Conservation (phyloP, 1,140 invertebrate species). For the Bombus vancouverensis region DNA sequence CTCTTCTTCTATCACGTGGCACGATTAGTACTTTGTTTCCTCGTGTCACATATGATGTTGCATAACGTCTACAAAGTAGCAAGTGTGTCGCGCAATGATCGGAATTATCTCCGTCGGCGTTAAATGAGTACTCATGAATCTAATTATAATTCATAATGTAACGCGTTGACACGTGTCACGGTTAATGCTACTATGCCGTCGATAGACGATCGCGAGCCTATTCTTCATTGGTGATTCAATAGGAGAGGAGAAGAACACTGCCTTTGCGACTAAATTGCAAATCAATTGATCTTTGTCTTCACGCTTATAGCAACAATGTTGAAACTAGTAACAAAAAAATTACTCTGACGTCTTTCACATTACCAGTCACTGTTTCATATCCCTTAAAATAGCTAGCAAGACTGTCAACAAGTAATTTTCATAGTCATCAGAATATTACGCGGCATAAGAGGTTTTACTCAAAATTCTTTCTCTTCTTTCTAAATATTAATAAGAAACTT, state of each 20-base stretch:
- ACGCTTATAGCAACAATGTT: too few species aligned
- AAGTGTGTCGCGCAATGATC: not conserved
- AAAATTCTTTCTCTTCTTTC: too few species aligned
- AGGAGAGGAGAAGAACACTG: not conserved
- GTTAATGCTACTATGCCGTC: constrained; percentile 14
- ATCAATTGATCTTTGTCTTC: not conserved
- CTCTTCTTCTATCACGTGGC: not conserved
- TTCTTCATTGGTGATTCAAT: not conserved
- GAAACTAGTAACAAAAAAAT: too few species aligned
- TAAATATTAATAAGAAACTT: too few species aligned
- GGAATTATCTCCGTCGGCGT: not conserved
- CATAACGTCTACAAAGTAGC: constrained; percentile 36
- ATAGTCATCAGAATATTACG: too few species aligned
- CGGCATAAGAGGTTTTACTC: too few species aligned
- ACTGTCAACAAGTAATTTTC: too few species aligned
- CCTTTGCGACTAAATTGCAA: not conserved
- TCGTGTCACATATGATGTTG: constrained; percentile 5
- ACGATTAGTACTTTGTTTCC: constrained; percentile 14
- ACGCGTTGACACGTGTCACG: constrained; percentile 12
- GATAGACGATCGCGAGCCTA: constrained; percentile 4
- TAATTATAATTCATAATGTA: constrained; percentile 32
- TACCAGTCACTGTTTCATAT: too few species aligned
- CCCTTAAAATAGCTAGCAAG: too few species aligned
- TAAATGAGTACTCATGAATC: not conserved
- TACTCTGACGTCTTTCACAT: too few species aligned